Percentiles rank a stretch among this genome's conserved stretches.
Conservation (phyloP, 1,140 invertebrate genomes). For the Drosophila kepulauana region DNA sequence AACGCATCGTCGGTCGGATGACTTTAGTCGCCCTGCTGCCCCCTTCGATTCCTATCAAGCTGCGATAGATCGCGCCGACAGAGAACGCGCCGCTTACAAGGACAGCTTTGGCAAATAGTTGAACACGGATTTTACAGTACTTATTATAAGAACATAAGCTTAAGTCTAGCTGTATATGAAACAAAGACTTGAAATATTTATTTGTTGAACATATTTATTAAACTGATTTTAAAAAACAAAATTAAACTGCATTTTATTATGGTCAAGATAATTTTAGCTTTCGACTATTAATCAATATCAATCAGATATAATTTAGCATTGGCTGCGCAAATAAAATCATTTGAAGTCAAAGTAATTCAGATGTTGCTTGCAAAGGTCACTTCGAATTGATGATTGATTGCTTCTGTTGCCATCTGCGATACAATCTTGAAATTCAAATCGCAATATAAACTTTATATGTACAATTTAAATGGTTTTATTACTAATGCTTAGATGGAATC, state of each 20-base stretch:
- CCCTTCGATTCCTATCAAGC: conserved; percentile 47
- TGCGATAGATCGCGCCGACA: conserved; percentile 54
- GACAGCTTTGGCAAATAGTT: conserved; percentile 63
- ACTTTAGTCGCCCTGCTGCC: not conserved
- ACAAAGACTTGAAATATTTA: conserved; percentile 5
- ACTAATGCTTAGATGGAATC: not conserved
- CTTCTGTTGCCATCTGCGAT: not conserved
- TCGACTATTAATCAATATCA: not conserved
- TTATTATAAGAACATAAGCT: not conserved
- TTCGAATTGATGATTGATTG: not conserved
- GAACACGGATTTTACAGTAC: not conserved
- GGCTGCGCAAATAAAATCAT: not conserved
- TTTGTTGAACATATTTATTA: conserved; percentile 5
- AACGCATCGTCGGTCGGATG: conserved; percentile 50
- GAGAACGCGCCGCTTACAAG: conserved; percentile 59
- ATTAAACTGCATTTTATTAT: not conserved
- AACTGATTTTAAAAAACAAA: not conserved
- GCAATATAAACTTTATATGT: not conserved
- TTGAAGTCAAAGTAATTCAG: not conserved
- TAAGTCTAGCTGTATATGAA: conserved; percentile 6
- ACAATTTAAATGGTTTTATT: not conserved
- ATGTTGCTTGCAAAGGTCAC: not conserved
- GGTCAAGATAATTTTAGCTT: not conserved
- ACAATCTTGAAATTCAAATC: not conserved
- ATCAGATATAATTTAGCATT: not conserved